These are phyloP conservation scores for Motacilla tschutschensis DNA, from an alignment of 2,113 vertebrate genomes.

Conservation along the genomic window DNA sequence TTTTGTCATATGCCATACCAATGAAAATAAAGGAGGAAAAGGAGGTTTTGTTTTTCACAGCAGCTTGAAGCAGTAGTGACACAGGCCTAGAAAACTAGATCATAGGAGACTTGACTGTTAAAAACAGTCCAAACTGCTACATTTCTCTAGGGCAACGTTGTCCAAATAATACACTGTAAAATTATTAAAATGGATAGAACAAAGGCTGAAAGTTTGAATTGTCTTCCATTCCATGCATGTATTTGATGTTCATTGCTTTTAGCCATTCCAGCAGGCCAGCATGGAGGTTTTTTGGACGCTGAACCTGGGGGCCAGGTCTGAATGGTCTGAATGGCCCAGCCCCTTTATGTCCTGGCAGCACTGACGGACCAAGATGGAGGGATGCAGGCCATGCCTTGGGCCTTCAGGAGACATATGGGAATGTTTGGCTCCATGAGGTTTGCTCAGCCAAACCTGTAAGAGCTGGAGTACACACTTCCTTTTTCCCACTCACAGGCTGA, in stretches of 20 bases:
- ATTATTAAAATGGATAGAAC: not conserved
- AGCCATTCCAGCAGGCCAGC: not conserved
- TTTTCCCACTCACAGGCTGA: not conserved
- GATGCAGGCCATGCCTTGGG: rapidly evolving
- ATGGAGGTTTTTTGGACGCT: rapidly evolving
- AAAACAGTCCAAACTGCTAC: not conserved
- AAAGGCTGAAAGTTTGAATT: not conserved
- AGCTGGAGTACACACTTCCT: rapidly evolving
- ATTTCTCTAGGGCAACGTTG: not conserved
- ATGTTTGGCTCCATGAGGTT: not conserved
- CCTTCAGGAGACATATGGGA: not conserved
- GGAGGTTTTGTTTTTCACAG: constrained; percentile 61
- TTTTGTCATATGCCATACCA: constrained; percentile 54
- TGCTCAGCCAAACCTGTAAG: not conserved
- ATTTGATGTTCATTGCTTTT: not conserved
- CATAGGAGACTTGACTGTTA: not conserved
- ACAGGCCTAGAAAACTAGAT: not conserved
- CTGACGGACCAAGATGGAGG: rapidly evolving
- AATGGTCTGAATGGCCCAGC: not conserved
- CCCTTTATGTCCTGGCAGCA: rapidly evolving
- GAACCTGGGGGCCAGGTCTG: not conserved
- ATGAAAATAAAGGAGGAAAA: constrained; percentile 47
- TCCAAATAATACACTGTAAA: rapidly evolving
- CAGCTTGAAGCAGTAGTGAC: constrained; percentile 42
- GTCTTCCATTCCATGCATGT: not conserved